Base-by-base conservation (phyloP, 2,888 invertebrate genomes). In the Drosophila macrospina region DNA sequence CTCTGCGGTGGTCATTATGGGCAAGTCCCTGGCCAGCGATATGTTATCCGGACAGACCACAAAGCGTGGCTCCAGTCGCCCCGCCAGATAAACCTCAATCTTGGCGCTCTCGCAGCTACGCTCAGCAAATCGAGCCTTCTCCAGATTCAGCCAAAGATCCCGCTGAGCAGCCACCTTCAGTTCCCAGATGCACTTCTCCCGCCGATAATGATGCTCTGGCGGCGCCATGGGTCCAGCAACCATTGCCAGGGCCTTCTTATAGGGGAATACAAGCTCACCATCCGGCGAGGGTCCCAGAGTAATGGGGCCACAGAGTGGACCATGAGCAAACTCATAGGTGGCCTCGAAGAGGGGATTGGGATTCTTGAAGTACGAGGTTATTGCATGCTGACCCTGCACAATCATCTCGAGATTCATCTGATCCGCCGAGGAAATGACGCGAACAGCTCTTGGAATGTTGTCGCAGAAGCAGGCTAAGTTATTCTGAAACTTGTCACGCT, bases 11-110 rank as follows among this genome's bases (percentile, higher is more conserved):
- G 96, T 95, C 6, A 97, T 92, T 60, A 97, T 96, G 0, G 97
- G 97, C 76, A 97, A 91, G 74, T 97, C 96, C 56, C 96, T 94
- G 3, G 96, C 96, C 69, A 95, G 93, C 6, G 96, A 96, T 0
- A 97, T 96, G 91, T 97, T 97, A 84, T 97, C 97, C 0, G 97
- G 97, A 86, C 97, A 97, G 3, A 97, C 94, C 0, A 96, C 95
- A 48, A 97, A 93, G 73, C 96, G 95, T 0, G 97, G 96, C 54
- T 96, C 96, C 37, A 95, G 86, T 20, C 95, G 93, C 0, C 95
- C 95, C 0, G 96, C 96, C 15, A 96, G 91, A 90, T 95, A 97
- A 16, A 97, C 96, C 86, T 97, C 97, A 44, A 97, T 94, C 74
- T 96, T 95, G 3, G 97, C 97, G 87, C 97, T 97, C 70, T 97